Evolutionary conservation across 1,140 invertebrate species (phyloP).

Genomic region (Sitobion miscanthi): DNA sequence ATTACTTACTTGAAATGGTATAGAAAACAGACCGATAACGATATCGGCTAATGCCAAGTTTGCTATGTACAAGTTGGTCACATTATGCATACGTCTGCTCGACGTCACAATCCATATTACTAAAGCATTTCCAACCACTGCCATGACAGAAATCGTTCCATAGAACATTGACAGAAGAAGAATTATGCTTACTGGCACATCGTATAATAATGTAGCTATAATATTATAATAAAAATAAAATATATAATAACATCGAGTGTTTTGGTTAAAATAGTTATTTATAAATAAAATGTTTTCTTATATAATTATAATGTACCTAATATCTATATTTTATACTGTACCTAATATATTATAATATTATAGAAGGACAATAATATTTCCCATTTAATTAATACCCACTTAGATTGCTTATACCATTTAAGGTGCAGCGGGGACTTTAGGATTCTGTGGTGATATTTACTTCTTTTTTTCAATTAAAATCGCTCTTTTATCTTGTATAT

Average conservation of each 20-base stretch:
- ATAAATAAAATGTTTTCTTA: background rate
- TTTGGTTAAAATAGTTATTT: background rate
- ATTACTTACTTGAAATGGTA: slow-evolving; percentile 77
- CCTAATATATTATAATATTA: too few relatives aligned
- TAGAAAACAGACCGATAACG: slow-evolving; percentile 78
- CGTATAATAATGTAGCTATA: slow-evolving; percentile 66
- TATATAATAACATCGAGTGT: background rate
- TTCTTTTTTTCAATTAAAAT: too few relatives aligned
- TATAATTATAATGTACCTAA: too few relatives aligned
- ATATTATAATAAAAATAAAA: background rate
- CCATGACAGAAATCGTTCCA: slow-evolving; percentile 79
- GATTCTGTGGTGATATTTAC: too few relatives aligned
- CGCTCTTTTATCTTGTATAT: too few relatives aligned
- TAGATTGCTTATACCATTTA: background rate
- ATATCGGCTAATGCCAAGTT: slow-evolving; percentile 81
- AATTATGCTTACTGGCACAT: slow-evolving; percentile 76
- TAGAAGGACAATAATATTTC: too few relatives aligned
- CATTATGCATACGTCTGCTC: slow-evolving; percentile 77
- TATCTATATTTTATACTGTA: background rate
- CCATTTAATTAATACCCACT: too few relatives aligned
- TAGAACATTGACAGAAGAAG: slow-evolving; percentile 79
- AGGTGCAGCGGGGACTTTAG: too few relatives aligned
- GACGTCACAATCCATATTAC: slow-evolving; percentile 82
- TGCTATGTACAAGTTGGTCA: slow-evolving; percentile 83
- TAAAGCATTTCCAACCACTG: slow-evolving; percentile 80